These are phyloP conservation scores for Boloria euphrosyne DNA, from an alignment of 2,888 invertebrate genomes.

Conservation along the genomic window DNA sequence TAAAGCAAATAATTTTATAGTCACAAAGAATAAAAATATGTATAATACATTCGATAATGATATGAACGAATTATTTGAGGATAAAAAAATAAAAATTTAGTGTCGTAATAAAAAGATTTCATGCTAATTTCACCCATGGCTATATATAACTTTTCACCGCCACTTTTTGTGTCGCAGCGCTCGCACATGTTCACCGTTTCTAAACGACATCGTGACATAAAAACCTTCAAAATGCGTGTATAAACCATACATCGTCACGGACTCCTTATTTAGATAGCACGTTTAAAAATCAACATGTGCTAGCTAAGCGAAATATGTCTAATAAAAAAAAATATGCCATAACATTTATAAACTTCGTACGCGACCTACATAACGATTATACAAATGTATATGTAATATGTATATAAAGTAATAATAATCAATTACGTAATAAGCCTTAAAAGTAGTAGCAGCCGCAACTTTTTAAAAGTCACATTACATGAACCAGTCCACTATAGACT, in stretches of 20 bases:
- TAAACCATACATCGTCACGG: constrained; percentile 1
- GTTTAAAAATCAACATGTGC: constrained; percentile 7
- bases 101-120: constrained; percentile 17
- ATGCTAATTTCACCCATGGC: constrained; percentile 12
- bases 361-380: constrained; percentile 3
- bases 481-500: constrained; percentile 7
- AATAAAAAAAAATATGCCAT: constrained; percentile 6
- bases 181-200: constrained; percentile 17
- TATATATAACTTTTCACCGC: constrained; percentile 9
- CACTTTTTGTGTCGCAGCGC: constrained; percentile 1
- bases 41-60: neutral
- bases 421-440: neutral
- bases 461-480: neutral
- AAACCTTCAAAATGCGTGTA: constrained; percentile 2
- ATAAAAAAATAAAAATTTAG: constrained; percentile 12
- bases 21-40: neutral
- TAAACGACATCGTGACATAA: constrained; percentile 24
- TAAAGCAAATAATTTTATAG: too few relatives aligned
- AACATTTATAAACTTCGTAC: constrained; percentile 11
- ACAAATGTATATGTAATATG: constrained; percentile 3
- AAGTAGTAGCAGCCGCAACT: neutral
- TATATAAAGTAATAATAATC: neutral
- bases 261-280: constrained; percentile 3
- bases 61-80: neutral
- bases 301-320: neutral